Evolutionary conservation across 2,888 invertebrate genomes (phyloP), one percentile per base, ranked within the genome.

Genomic region (Thymelicus sylvestris): DNA sequence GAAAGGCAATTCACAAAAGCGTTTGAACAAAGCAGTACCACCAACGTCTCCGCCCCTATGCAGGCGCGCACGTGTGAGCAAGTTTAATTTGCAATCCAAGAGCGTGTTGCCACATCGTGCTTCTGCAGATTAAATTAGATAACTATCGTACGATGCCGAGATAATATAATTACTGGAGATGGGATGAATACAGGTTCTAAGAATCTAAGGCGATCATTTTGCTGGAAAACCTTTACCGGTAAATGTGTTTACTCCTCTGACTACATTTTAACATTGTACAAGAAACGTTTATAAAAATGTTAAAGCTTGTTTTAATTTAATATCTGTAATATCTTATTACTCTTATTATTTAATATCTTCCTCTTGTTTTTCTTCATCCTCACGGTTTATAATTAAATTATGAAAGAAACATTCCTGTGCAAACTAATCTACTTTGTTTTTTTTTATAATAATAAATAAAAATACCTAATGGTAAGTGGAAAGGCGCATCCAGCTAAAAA

Each of bases 1-100:
- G 55, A 55, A 55, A 55, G 55, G 55, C 55, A 55, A 31, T 69
- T 64, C 63, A 63, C 55, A 47, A 59, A 38, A 48, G 71, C 70
- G 60, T 70, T 52, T 10, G n/a, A 24, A 55, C 55, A 55, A 55
- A 55, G 24, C 55, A 55, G 10, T 19, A 55, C 50, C 24, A 55
- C 55, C 55, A 24, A 55, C 55, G 24, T 52, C 52, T 41, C 19
- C 19, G 15, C 52, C 52, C 24, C 55, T 24, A 55, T 55, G 55
- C 55, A 55, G 55, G 55, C 55, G 52, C 52, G 24, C 55, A 55
- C 55, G 55, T 55, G 55, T 24, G 55, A 55, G 55, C 55, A 55
- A 55, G 55, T 55, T 55, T 55, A 55, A 55, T 55, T 55, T 55
- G 55, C 55, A 55, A 55, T 55, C 55, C 55, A 55, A 24, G 19